These are phyloP conservation scores for Brachypodius melanocephalos DNA, from an alignment of 2,113 vertebrate genomes.

Conservation along the genomic window DNA sequence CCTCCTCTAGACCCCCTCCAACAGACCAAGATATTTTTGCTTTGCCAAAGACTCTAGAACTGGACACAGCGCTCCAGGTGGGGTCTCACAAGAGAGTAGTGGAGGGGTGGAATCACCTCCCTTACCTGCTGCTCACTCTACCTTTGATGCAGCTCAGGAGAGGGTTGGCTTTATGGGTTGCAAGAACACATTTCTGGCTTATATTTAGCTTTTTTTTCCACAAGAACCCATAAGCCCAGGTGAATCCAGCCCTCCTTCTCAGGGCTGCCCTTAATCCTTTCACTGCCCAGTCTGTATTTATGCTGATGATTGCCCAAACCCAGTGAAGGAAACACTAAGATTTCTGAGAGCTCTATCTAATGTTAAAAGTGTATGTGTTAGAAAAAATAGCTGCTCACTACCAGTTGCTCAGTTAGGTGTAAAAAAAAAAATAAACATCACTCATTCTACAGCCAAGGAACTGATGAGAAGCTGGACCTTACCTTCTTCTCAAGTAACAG, in stretches of 20 bases:
- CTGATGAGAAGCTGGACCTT: not conserved
- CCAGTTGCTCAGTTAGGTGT: not conserved
- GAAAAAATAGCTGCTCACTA: not conserved
- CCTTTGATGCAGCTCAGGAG: not conserved
- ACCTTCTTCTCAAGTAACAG: not conserved
- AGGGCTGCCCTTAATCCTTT: not conserved
- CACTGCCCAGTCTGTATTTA: not conserved
- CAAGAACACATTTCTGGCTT: not conserved
- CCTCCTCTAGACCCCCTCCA: not conserved
- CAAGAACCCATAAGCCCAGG: rapidly evolving
- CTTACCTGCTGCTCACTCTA: not conserved
- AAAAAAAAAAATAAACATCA: not conserved
- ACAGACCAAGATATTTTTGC: rapidly evolving
- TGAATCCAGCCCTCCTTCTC: not conserved
- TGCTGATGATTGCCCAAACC: not conserved
- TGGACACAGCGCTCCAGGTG: not conserved
- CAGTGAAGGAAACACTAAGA: not conserved
- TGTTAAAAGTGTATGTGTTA: not conserved
- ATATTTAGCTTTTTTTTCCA: too few species aligned
- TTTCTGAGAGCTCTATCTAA: not conserved
- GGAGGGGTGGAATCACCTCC: not conserved
- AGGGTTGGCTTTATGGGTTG: not conserved
- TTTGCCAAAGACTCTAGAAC: not conserved
- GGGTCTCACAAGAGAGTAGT: not conserved
- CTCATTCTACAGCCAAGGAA: not conserved